A percentile compares a stretch with the other conserved stretches of the same genome.
Conservation (phyloP, 2,113 vertebrate genomes). For the Pachypanchax playfairii region DNA sequence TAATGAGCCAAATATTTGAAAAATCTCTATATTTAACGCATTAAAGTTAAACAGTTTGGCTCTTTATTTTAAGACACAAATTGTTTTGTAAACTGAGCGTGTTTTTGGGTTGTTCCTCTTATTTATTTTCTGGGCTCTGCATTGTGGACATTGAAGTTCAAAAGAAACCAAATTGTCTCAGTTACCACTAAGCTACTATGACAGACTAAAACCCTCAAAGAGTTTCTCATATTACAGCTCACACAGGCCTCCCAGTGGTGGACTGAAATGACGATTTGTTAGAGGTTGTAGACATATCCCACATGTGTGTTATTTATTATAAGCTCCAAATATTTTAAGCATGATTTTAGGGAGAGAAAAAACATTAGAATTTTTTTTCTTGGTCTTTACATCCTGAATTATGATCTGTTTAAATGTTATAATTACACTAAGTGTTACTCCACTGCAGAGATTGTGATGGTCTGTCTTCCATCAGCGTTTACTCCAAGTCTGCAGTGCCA, state of each 20-base stretch:
- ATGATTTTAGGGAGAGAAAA: not conserved
- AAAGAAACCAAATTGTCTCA: not conserved
- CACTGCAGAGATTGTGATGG: not conserved
- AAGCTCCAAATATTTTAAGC: not conserved
- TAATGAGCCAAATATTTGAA: not conserved
- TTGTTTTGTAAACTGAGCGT: not conserved
- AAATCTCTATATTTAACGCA: not conserved
- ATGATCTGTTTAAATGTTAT: not conserved
- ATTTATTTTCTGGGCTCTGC: not conserved
- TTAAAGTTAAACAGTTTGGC: no score
- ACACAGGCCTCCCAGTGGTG: not conserved
- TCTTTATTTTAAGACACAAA: not conserved
- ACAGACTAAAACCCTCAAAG: conserved; percentile 1
- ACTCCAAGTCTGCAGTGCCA: conserved; percentile 68
- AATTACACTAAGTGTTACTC: not conserved
- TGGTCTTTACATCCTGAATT: not conserved
- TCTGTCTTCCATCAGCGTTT: not conserved
- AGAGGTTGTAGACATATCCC: not conserved
- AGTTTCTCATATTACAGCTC: not conserved
- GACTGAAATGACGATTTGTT: not conserved
- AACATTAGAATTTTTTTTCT: no score
- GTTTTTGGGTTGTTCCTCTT: not conserved
- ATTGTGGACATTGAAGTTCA: not conserved
- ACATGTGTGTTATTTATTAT: conserved; percentile 1
- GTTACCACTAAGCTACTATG: not conserved